Conservation (phyloP, 2,888 invertebrate species). For the Campaea margaritaria region DNA sequence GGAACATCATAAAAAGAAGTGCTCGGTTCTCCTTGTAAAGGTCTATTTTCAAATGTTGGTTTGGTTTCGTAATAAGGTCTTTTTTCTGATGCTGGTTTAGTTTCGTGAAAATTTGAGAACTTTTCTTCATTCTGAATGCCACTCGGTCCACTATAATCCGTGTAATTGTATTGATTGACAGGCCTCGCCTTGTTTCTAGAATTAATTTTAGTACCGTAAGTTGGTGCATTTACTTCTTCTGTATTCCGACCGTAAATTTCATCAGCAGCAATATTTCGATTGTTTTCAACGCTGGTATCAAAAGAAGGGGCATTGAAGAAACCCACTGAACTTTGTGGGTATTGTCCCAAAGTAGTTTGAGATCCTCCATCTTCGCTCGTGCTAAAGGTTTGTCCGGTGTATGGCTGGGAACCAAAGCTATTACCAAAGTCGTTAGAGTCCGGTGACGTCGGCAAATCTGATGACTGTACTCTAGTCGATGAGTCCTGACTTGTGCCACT, state of each 20-base stretch:
- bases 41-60: constrained; percentile 54
- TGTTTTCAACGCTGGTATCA: constrained; percentile 53
- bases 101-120: constrained; percentile 46
- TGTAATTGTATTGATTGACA: constrained; percentile 55
- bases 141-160: constrained; percentile 58
- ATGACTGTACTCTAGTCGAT: constrained; percentile 68
- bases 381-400: constrained; percentile 54
- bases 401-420: constrained; percentile 55
- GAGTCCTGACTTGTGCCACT: constrained; percentile 64
- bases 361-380: constrained; percentile 52
- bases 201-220: constrained; percentile 73
- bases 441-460: constrained; percentile 73
- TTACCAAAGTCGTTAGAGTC: constrained; percentile 63
- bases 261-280: constrained; percentile 52
- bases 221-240: constrained; percentile 59
- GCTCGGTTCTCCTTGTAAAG: constrained; percentile 51
- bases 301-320: constrained; percentile 61
- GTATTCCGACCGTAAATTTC: constrained; percentile 49
- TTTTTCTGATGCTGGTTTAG: constrained; percentile 14
- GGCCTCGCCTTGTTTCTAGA: constrained; percentile 59
- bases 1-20: constrained; percentile 54
- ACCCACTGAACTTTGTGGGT: constrained; percentile 59
- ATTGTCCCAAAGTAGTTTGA: constrained; percentile 63
- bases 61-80: constrained; percentile 56
- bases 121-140: constrained; percentile 55